phyloP scores from a whole-genome alignment of 1,140 invertebrate genomes.

The Scylla paramamosain region DNA sequence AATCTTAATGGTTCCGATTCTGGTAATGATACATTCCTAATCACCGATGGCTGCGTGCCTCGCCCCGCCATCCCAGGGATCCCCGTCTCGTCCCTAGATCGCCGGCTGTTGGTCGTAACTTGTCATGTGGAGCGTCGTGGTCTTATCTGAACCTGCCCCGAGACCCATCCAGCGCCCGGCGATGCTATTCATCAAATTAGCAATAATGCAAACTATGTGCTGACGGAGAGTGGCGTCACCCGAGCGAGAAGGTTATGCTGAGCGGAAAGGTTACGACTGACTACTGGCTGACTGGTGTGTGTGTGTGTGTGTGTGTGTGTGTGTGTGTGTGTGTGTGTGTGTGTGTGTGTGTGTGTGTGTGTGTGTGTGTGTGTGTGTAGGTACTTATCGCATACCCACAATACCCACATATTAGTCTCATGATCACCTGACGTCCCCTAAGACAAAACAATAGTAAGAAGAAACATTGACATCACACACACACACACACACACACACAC shows the following conservation, averaged over 20 bases:
- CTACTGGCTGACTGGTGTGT: not conserved
- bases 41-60: not conserved
- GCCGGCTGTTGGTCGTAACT: not conserved
- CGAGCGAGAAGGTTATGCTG: not conserved
- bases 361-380: not conserved
- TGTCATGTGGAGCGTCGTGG: not conserved
- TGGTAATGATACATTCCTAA: constrained; percentile 60
- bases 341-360: constrained; percentile 7
- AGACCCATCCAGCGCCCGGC: not conserved
- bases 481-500: too few relatives aligned
- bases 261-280: not conserved
- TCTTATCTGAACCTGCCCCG: not conserved
- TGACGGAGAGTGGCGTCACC: not conserved
- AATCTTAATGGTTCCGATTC: constrained; percentile 57
- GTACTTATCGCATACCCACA: too few relatives aligned
- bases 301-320: constrained; percentile 20
- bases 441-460: too few relatives aligned
- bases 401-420: too few relatives aligned
- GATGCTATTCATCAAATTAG: constrained; percentile 36
- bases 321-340: constrained; percentile 16
- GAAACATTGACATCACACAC: too few relatives aligned
- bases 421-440: too few relatives aligned
- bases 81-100: not conserved
- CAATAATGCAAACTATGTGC: constrained; percentile 21
- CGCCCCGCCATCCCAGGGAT: not conserved